These are phyloP conservation scores for Chrysomallon squamiferum DNA, from an alignment of 1,140 invertebrate genomes.

Conservation along the genomic window DNA sequence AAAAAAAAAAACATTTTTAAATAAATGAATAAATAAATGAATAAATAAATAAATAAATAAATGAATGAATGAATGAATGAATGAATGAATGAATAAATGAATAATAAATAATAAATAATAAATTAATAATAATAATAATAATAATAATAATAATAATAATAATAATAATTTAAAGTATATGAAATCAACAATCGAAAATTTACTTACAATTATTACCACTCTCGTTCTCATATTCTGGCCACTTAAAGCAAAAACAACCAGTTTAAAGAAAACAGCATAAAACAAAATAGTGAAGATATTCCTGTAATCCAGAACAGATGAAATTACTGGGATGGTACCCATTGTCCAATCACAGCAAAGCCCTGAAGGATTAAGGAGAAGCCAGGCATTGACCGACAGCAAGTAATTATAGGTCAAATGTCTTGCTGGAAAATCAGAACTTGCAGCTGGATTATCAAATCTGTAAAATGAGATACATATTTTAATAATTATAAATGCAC, in stretches of 20 bases:
- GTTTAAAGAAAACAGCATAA: conserved; percentile 71
- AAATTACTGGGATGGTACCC: conserved; percentile 90
- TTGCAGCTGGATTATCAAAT: conserved; percentile 92
- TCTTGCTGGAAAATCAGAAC: conserved; percentile 76
- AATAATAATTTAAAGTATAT: too few species aligned
- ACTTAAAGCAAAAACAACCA: conserved; percentile 73
- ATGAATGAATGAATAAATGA: too few species aligned
- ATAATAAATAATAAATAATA: too few species aligned
- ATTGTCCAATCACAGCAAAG: conserved; percentile 99
- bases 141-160: too few species aligned
- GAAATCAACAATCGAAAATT: too few species aligned
- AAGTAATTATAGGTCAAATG: conserved; percentile 95
- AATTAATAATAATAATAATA: too few species aligned
- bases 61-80: too few species aligned
- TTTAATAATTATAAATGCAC: too few species aligned
- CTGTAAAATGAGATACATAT: conserved; percentile 64
- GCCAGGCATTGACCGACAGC: conserved; percentile 87
- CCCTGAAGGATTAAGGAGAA: conserved; percentile 85
- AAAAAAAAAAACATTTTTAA: too few species aligned
- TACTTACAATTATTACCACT: conserved; percentile 80
- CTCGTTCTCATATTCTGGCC: conserved; percentile 75
- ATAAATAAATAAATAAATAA: too few species aligned
- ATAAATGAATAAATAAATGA: too few species aligned
- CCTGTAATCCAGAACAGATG: conserved; percentile 78
- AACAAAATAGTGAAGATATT: conserved; percentile 84